Conservation (phyloP, 2,113 vertebrate genomes). For the Cynopterus brachyotis region DNA sequence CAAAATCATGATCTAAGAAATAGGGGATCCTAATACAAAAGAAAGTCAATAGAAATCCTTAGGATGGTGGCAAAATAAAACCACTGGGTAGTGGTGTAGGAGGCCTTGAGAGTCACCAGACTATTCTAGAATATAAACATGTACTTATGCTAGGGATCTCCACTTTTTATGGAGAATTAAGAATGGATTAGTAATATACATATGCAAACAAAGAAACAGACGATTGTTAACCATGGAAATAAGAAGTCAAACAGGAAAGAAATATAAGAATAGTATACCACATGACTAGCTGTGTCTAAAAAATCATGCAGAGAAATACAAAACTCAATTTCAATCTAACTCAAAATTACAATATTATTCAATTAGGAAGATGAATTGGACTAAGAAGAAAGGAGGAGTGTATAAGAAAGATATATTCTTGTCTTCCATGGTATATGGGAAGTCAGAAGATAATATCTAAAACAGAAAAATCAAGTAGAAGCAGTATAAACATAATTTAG, state of each 20-base stretch:
- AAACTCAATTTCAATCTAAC: not conserved
- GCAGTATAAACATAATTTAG: not conserved
- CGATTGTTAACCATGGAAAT: not conserved
- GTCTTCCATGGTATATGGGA: not conserved
- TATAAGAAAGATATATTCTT: not conserved
- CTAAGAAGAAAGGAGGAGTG: not conserved
- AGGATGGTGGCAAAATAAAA: not conserved
- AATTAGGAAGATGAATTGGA: not conserved
- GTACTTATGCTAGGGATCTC: not conserved
- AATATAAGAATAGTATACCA: not conserved
- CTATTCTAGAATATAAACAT: not conserved
- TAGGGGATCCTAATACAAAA: not conserved
- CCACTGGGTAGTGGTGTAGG: not conserved
- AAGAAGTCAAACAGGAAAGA: not conserved
- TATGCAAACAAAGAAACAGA: not conserved
- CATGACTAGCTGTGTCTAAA: slow-evolving; percentile 11
- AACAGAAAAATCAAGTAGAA: slow-evolving; percentile 17
- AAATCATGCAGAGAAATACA: not conserved
- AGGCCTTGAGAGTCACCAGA: not conserved
- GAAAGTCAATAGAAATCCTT: not conserved
- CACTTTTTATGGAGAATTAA: not conserved
- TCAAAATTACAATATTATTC: not conserved
- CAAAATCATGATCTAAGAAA: not conserved
- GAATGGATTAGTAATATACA: not conserved
- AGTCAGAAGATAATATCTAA: not conserved